Conservation (phyloP, 2,113 vertebrate genomes). For the Chionodraco myersi region DNA sequence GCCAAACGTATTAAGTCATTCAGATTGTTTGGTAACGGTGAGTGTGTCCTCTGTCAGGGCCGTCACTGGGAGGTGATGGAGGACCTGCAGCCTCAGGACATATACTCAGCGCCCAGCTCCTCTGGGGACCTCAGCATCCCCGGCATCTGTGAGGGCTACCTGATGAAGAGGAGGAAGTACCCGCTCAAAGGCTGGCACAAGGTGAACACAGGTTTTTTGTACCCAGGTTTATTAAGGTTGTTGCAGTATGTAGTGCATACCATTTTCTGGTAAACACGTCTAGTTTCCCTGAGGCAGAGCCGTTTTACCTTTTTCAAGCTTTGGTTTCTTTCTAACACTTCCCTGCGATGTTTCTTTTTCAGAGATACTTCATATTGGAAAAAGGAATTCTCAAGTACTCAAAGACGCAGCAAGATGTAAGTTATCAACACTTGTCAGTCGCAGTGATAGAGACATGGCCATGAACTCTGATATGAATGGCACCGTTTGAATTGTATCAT, state of each 20-base stretch:
- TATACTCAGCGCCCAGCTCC: slow-evolving; percentile 48
- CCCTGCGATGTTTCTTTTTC: slow-evolving; percentile 25
- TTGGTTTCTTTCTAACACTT: neutral
- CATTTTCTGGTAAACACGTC: neutral
- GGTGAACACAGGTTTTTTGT: slow-evolving; percentile 72
- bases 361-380: slow-evolving; percentile 94
- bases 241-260: too few species aligned
- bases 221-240: neutral
- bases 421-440: slow-evolving; percentile 54
- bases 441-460: neutral
- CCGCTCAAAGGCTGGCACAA: slow-evolving; percentile 98
- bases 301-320: neutral
- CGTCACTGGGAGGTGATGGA: slow-evolving; percentile 94
- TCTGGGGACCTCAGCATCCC: slow-evolving; percentile 73
- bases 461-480: neutral
- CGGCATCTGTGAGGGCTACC: slow-evolving; percentile 89
- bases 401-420: slow-evolving; percentile 91
- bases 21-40: neutral
- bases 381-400: slow-evolving; percentile 90
- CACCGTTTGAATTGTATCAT: neutral
- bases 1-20: neutral
- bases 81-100: slow-evolving; percentile 69
- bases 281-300: neutral
- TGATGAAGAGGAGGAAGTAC: slow-evolving; percentile 96
- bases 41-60: slow-evolving; percentile 41